These are phyloP conservation scores for Oncorhynchus gorbuscha DNA, from an alignment of 2,113 vertebrate species.

Conservation along the genomic window DNA sequence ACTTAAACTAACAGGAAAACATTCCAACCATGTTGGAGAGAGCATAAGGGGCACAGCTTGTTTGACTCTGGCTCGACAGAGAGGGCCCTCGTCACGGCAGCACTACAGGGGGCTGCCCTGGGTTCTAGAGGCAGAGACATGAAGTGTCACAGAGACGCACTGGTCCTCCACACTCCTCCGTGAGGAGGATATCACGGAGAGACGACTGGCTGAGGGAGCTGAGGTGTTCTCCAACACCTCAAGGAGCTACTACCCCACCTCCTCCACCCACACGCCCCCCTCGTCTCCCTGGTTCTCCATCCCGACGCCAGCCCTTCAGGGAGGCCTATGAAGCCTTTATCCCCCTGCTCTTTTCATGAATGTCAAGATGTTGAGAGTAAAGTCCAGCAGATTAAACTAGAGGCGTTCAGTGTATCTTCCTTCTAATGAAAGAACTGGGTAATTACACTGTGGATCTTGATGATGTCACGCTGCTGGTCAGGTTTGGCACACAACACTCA, in stretches of 20 bases:
- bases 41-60: constrained; percentile 43
- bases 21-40: constrained; percentile 66
- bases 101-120: constrained; percentile 40
- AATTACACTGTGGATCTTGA: constrained; percentile 64
- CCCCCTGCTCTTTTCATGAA: constrained; percentile 70
- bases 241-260: constrained; percentile 63
- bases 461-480: constrained; percentile 46
- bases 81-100: constrained; percentile 46
- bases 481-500: constrained; percentile 32
- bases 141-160: constrained; percentile 62
- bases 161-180: constrained; percentile 46
- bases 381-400: constrained; percentile 73
- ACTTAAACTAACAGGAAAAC: constrained; percentile 82
- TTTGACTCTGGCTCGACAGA: constrained; percentile 57
- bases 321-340: constrained; percentile 67
- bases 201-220: constrained; percentile 62
- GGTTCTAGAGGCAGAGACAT: constrained; percentile 42
- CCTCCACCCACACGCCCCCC: constrained; percentile 52
- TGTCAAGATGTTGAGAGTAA: constrained; percentile 76
- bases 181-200: constrained; percentile 35
- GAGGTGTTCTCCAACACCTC: constrained; percentile 60
- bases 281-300: constrained; percentile 61
- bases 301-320: constrained; percentile 67
- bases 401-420: constrained; percentile 65
- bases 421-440: constrained; percentile 66